Base-by-base conservation (phyloP, 2,888 invertebrate species). In the Ornithoptera priamus region DNA sequence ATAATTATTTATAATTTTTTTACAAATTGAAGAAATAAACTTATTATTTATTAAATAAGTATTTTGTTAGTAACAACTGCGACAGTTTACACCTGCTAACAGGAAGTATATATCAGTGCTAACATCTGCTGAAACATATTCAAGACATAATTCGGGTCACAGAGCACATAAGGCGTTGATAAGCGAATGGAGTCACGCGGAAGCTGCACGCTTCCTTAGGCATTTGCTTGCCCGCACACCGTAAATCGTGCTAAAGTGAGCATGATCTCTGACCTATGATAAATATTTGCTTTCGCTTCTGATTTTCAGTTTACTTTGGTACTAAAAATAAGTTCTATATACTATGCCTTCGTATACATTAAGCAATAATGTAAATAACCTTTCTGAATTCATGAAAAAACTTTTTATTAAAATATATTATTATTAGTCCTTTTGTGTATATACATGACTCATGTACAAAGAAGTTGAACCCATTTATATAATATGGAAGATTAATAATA, bases 171-270 rank as follows among this genome's bases (percentile, higher is more conserved):
- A 69, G 61, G 69, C 69, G 69, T 53, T 69, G 61, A 65, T 65
- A 69, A 60, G 69, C 65, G 61, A 65, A 65, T 24, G 65, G 69
- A 69, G 65, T 65, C 69, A 65, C 69, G 69, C 69, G 69, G 69
- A 65, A 69, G 56, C 56, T 42, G 53, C 61, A 65, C 69, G 65
- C 69, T 69, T 65, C 65, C 65, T 65, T 62, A 69, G 65, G 69
- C 69, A 65, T 69, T 62, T 24, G 56, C 64, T 59, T 36, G 68
- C 53, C 63, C 62, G 22, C 58, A 66, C 36, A 53, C 65, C 50
- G 57, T 65, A 36, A 65, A 69, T 62, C 57, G 65, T 57, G 69
- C 65, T 62, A 65, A 65, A 69, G 69, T 46, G 62, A 69, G 69
- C 69, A 69, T 65, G 46, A 53, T 58, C 42, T 59, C 36, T 56